phyloP scores from a whole-genome alignment of 2,113 vertebrate genomes.

The Thunnus maccoyii region DNA sequence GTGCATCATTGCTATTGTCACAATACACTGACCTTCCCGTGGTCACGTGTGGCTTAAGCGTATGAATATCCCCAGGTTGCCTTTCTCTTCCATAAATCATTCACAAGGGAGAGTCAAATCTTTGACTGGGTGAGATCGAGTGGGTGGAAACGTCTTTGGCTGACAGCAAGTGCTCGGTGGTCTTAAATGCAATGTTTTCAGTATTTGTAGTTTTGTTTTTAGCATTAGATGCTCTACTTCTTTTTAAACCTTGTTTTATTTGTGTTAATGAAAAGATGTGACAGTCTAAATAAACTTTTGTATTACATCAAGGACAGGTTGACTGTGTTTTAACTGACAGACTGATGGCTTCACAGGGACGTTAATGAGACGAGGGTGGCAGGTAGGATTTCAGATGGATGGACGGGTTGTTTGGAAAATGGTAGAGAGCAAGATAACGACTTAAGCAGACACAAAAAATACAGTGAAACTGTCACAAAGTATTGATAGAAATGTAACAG shows the following conservation, averaged over 20 bases:
- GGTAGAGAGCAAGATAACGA: too few species aligned
- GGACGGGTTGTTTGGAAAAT: too few species aligned
- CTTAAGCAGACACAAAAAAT: too few species aligned
- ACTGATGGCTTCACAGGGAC: too few species aligned
- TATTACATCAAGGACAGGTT: too few species aligned
- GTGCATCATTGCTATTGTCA: background rate
- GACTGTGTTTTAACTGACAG: too few species aligned
- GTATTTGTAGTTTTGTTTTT: background rate
- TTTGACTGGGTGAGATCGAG: constrained; percentile 29
- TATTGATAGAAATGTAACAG: too few species aligned
- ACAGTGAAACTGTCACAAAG: too few species aligned
- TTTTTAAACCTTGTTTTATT: background rate
- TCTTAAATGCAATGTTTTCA: background rate
- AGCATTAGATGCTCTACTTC: background rate
- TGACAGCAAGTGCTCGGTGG: constrained; percentile 8
- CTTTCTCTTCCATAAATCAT: constrained; percentile 48
- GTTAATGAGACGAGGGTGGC: too few species aligned
- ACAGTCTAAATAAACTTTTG: too few species aligned
- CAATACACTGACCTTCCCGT: background rate
- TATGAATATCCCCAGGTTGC: constrained; percentile 42
- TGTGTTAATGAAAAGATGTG: background rate
- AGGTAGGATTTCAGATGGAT: too few species aligned
- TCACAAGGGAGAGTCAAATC: constrained; percentile 28
- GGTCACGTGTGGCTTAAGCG: constrained; percentile 10
- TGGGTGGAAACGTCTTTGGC: constrained; percentile 14